Base-by-base conservation (phyloP, 2,888 invertebrate species). In the Drosophila subquinaria region DNA sequence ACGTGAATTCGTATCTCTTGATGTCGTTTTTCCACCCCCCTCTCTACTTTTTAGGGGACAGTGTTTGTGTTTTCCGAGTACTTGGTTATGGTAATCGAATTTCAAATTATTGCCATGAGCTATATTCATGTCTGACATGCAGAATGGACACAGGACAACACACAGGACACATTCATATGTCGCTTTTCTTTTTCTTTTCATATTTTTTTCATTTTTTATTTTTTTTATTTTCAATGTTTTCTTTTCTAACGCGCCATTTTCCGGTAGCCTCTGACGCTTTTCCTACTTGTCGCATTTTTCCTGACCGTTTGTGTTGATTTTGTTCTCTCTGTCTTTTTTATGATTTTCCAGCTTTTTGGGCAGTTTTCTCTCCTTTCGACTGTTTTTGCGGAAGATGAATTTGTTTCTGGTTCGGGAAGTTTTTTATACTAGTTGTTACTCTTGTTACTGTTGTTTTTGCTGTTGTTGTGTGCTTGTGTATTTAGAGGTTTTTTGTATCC, bases 31-130 rank as follows among this genome's bases (percentile, higher is more conserved):
- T 30, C 23, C 20, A n/a, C 11, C 36, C 6, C 1, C 1, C 4
- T 1, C 15, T 35, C n/a, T 2, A 9, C 2, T 11, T 36, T 53
- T 15, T 9, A 38, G 36, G 11, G 33, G 35, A 36, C 65, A 69
- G 67, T 88, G 76, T 81, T 79, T 79, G 78, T 85, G 86, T 82
- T 82, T 78, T 83, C 88, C 75, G 80, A 80, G 89, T 79, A 88
- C 87, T 90, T 90, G 90, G 91, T 90, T 90, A 89, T 90, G 90
- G 90, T 90, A 90, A 90, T 90, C 90, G 90, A 90, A 90, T 90
- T 90, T 91, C 82, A 85, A 90, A 90, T 90, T 90, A 90, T 90
- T 85, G 89, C 90, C 89, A 69, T 62, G 70, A 79, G 91, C 90
- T 76, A 76, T 84, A 74, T 82, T 73, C 71, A 71, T 71, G 81